Base-by-base conservation (phyloP, 2,888 invertebrate genomes). In the Linnaemya tessellans region DNA sequence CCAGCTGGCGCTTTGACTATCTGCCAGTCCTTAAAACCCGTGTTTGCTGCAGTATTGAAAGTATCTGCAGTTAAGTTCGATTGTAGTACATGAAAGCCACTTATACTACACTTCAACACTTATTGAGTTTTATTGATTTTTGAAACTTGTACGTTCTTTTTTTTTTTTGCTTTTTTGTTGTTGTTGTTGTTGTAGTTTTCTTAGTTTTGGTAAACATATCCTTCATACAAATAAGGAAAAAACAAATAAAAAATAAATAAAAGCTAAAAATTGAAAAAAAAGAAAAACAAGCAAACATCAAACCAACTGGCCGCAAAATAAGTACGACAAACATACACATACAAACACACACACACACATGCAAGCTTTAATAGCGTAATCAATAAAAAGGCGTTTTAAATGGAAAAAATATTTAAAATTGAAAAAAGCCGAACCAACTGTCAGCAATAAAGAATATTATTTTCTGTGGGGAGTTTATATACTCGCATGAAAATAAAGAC, bases 41-140 rank as follows among this genome's bases (percentile, higher is more conserved):
- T 58, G 65, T 46, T 46, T 67, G 67, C 9, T 25, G 30, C 35
- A 49, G 49, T 13, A 25, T 15, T 46, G 5, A 20, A 20, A 64
- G 43, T 64, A 51, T 70, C 70, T 46, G 5, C 5, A 20, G 60
- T 62, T 25, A 60, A 58, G 67, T 41, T 80, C 38, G 30, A 35
- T 49, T 70, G 49, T 71, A 67, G 77, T 67, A 51, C 43, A 73
- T 83, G 67, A 73, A 65, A 51, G 65, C 58, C 51, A 83, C 77
- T 78, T 73, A 49, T 64, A 77, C 15, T 79, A 65, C 85, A 82
- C 82, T 85, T 60, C 71, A 73, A 85, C 64, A 71, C 79, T 85
- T 82, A 82, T 85, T 82, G 65, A 79, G 82, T 82, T 80, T 85
- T 85, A 85, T 85, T 82, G 85, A 85, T 85, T 85, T 85, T 85